Conservation (phyloP, 2,888 invertebrate genomes). For the Operophtera brumata region DNA sequence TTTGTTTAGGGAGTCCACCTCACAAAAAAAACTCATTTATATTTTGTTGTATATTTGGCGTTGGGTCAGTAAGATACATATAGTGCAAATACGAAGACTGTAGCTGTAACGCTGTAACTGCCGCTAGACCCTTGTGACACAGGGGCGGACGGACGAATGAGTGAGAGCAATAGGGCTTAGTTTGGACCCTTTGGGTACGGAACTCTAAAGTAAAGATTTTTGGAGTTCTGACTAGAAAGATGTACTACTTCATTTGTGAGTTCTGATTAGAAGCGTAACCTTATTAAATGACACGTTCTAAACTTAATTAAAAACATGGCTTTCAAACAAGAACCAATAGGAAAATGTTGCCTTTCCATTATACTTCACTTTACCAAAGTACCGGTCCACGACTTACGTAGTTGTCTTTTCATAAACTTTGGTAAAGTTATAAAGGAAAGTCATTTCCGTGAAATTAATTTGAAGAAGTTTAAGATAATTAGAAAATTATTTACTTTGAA, state of each 20-base stretch:
- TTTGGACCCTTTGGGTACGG: too few species aligned
- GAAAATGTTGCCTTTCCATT: conserved; percentile 71
- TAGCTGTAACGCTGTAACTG: too few species aligned
- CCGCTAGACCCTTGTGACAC: too few species aligned
- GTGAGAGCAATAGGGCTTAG: too few species aligned
- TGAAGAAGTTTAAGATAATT: conserved; percentile 25
- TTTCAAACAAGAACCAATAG: conserved; percentile 55
- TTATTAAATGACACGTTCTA: conserved; percentile 47
- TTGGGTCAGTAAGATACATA: too few species aligned
- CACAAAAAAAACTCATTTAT: too few species aligned
- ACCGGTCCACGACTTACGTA: conserved; percentile 38
- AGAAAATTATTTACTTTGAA: conserved; percentile 27
- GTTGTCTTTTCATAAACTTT: conserved; percentile 41
- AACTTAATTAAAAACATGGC: conserved; percentile 68
- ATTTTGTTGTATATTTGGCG: too few species aligned
- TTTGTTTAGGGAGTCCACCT: too few species aligned
- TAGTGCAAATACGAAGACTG: too few species aligned
- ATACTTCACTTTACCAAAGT: conserved; percentile 51
- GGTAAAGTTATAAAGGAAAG: conserved; percentile 29
- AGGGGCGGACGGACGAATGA: too few species aligned
- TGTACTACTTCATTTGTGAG: too few species aligned
- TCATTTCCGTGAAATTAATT: conserved; percentile 30
- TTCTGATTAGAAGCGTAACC: conserved; percentile 10
- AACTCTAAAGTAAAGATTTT: background rate
- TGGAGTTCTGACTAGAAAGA: conserved; percentile 8